phyloP scores from a whole-genome alignment of 1,140 invertebrate species.

The Cotesia glomerata region DNA sequence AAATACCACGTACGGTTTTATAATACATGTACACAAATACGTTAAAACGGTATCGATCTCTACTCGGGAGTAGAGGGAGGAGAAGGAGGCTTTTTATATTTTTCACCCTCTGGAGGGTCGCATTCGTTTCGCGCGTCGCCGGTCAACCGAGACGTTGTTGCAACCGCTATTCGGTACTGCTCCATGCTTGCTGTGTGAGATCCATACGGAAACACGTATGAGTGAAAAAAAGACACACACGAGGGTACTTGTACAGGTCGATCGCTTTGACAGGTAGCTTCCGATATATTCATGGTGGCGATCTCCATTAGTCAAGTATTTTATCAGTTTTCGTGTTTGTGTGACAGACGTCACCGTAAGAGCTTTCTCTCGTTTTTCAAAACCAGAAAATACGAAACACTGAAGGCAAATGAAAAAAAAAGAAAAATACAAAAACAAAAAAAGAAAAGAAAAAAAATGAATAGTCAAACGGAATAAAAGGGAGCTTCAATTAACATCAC shows the following conservation, averaged over 20 bases:
- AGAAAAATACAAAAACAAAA: not conserved
- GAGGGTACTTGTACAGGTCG: not conserved
- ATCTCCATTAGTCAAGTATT: slow-evolving; percentile 26
- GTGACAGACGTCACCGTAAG: slow-evolving; percentile 7
- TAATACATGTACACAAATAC: not conserved
- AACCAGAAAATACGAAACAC: not conserved
- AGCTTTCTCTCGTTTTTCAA: not conserved
- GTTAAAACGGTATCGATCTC: not conserved
- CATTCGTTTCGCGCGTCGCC: slow-evolving; percentile 8
- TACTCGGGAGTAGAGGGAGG: not conserved
- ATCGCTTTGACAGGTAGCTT: slow-evolving; percentile 15
- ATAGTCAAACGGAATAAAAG: not conserved
- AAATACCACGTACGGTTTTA: no score
- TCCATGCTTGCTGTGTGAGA: not conserved
- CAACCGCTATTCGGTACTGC: not conserved
- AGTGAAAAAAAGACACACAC: not conserved
- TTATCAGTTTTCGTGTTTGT: slow-evolving; percentile 9
- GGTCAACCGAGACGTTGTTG: slow-evolving; percentile 9
- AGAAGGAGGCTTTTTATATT: not conserved
- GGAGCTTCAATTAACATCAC: slow-evolving; percentile 6
- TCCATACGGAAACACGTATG: not conserved
- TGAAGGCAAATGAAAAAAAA: not conserved
- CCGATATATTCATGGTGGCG: slow-evolving; percentile 22
- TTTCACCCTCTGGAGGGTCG: not conserved
- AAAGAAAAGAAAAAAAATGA: not conserved